Evolutionary conservation across 35 echinoderm and acorn worm species (phyloP).

Genomic region (Heliocidaris erythrogramma): DNA sequence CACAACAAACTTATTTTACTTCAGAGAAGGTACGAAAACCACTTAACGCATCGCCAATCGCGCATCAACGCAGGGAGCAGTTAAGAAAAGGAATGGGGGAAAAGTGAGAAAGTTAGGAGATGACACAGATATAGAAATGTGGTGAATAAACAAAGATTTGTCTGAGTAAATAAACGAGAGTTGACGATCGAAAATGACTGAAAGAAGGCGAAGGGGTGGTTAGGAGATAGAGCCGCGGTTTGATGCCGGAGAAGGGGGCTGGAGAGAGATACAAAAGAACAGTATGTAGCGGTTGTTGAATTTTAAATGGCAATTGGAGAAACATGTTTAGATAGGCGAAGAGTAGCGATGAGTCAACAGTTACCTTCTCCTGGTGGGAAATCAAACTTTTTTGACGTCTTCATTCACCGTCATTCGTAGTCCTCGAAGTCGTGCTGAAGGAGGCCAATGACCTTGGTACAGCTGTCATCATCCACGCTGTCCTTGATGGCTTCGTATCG

Average conservation of each 20-base stretch:
- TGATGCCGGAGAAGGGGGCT: neutral
- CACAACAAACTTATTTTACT: neutral
- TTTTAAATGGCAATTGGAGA: slow-evolving; percentile 2
- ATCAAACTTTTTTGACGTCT: neutral
- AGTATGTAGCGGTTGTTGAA: neutral
- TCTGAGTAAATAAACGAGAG: neutral
- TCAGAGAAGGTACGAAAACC: neutral
- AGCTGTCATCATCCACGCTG: neutral
- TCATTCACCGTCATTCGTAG: neutral
- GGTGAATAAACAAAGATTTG: slow-evolving; percentile 4
- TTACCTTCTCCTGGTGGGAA: neutral
- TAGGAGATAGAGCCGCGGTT: neutral
- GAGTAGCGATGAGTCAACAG: neutral
- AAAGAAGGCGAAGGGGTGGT: neutral
- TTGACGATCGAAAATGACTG: neutral
- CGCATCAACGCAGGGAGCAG: neutral
- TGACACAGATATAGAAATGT: slow-evolving; percentile 10
- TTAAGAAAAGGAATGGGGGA: neutral
- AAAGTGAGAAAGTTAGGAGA: neutral
- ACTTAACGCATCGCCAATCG: neutral
- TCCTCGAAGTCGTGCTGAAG: neutral
- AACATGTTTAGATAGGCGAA: neutral
- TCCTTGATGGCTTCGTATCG: neutral
- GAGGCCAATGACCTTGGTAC: slow-evolving; percentile 14
- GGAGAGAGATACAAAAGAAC: neutral